Percentiles rank a stretch among this genome's conserved stretches.
These are phyloP conservation scores for Nudaria mundana DNA, from an alignment of 2,888 invertebrate genomes.

Conservation along the genomic window DNA sequence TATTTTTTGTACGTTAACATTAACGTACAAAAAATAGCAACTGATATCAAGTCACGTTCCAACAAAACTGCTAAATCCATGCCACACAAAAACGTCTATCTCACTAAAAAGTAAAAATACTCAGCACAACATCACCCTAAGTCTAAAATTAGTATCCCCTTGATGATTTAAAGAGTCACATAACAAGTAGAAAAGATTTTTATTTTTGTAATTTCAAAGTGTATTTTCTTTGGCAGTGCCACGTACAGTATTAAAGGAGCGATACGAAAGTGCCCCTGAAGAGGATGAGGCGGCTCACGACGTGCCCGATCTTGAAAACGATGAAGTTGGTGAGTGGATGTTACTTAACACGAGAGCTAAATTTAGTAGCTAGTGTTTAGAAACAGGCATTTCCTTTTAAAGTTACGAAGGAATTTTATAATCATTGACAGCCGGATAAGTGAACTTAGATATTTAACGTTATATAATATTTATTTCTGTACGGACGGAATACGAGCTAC, in stretches of 20 bases:
- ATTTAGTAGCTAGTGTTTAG: not conserved
- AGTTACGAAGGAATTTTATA: too few species aligned
- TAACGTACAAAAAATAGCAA: slow-evolving; percentile 27
- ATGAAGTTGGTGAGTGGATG: slow-evolving; percentile 75
- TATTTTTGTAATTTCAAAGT: slow-evolving; percentile 41
- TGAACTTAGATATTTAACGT: too few species aligned
- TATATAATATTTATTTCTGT: too few species aligned
- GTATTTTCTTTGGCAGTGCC: slow-evolving; percentile 83
- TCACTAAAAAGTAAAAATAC: slow-evolving; percentile 52
- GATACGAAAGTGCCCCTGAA: slow-evolving; percentile 89
- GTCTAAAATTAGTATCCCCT: slow-evolving; percentile 67
- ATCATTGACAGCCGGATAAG: too few species aligned
- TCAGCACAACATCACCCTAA: slow-evolving; percentile 48
- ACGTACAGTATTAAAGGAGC: slow-evolving; percentile 90
- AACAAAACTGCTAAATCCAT: slow-evolving; percentile 31
- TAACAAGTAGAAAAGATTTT: slow-evolving; percentile 26
- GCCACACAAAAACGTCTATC: slow-evolving; percentile 34
- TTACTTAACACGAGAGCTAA: slow-evolving; percentile 2
- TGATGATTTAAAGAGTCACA: slow-evolving; percentile 39
- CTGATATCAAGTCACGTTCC: slow-evolving; percentile 45
- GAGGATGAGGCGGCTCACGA: slow-evolving; percentile 86
- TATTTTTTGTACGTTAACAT: too few species aligned
- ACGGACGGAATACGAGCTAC: too few species aligned
- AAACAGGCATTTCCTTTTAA: too few species aligned
- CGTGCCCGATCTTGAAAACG: slow-evolving; percentile 70